Evolutionary conservation across 64 coral and sea anemone species (phyloP), one percentile per base, ranked within the genome.

Genomic region (Stylophora pistillata): DNA sequence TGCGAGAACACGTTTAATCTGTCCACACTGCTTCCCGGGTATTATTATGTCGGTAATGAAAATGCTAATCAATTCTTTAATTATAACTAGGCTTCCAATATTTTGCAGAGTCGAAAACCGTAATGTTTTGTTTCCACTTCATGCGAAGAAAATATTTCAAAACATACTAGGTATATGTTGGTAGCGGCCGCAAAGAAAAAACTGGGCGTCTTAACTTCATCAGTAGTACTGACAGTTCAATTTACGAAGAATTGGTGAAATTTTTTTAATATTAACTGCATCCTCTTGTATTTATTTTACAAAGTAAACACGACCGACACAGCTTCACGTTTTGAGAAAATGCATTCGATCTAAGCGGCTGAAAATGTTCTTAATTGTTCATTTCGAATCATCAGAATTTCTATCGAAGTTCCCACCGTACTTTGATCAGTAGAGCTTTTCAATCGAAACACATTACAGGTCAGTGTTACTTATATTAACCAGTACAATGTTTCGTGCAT

Each of bases 211-310:
- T 47, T 47, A 47, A 47, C 7, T 47, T 47, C 37, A 7, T 47
- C 37, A 47, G 37, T 47, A 4, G 37, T 47, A 4, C 37, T n/a
- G 7, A 47, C 37, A 47, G 7, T 4, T 47, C 37, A 47, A 47
- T 47, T n/a, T 47, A 47, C 37, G 7, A 9, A 68, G 23, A 68
- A 68, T 25, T 68, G 26, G 25, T n/a, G 0, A 26, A 68, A n/a
- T 10, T 26, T 68, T 68, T 68, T 26, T 11, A n/a, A 68, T n/a
- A 68, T 25, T n/a, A 5, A 68, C n/a, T 68, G 26, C 12, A 25
- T 68, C 10, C 7, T n/a, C 64, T 68, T n/a, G 64, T 68, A 68
- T 68, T 68, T 68, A 68, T 68, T 68, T 68, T 68, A 68, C 64
- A 21, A 28, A 68, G 26, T 68, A 68, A 68, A 68, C n/a, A 68